Percentiles rank a stretch among this genome's conserved stretches.
Conservation (phyloP, 2,113 vertebrate species). For the Esox niger region DNA sequence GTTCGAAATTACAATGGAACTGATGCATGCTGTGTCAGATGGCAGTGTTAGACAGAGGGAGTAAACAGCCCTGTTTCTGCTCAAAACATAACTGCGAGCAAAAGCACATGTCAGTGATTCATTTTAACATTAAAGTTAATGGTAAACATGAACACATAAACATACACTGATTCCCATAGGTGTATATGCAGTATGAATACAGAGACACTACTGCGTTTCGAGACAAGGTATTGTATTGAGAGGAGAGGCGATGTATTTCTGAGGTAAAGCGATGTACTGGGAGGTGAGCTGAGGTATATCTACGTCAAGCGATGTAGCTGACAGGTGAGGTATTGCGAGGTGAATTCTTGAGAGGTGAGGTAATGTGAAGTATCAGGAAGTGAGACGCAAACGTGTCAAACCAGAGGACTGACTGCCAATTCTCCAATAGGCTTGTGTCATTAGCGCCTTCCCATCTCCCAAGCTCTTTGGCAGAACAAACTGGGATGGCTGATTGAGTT, state of each 20-base stretch:
- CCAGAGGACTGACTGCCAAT: background rate
- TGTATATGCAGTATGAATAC: background rate
- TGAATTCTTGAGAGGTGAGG: background rate
- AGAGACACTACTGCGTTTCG: background rate
- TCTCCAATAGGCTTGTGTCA: background rate
- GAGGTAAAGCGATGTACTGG: too few relatives aligned
- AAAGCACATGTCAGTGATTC: background rate
- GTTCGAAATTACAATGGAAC: background rate
- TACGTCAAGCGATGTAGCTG: too few relatives aligned
- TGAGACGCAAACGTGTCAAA: too few relatives aligned
- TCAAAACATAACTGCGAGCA: background rate
- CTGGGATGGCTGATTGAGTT: conserved; percentile 61
- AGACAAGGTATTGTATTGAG: too few relatives aligned
- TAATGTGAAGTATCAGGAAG: background rate
- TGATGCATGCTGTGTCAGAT: background rate
- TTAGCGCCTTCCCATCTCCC: conserved; percentile 7
- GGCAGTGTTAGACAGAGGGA: background rate
- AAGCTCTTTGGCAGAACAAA: conserved; percentile 55
- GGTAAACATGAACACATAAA: conserved; percentile 17
- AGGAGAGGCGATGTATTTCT: too few relatives aligned
- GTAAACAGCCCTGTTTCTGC: background rate
- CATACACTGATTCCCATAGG: conserved; percentile 3
- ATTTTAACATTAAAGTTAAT: background rate
- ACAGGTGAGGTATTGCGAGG: too few relatives aligned
- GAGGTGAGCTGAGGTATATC: background rate